Percentiles rank a stretch among this genome's conserved stretches.
Evolutionary conservation across 2,888 invertebrate genomes (phyloP).

Genomic region (Oxyteleia sp.): DNA sequence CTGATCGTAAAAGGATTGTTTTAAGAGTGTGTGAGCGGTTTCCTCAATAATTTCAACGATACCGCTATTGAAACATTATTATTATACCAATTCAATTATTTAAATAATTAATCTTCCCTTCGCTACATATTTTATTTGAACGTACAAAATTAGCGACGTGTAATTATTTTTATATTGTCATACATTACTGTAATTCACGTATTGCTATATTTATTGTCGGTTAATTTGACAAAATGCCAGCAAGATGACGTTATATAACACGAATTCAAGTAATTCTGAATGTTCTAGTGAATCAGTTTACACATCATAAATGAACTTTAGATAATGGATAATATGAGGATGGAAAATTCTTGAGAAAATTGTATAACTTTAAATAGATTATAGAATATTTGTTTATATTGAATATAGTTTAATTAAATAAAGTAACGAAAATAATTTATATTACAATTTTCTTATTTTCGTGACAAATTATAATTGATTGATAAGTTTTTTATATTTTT

Average conservation of each 20-base stretch:
- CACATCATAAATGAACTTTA: slow-evolving; percentile 51
- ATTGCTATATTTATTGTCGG: slow-evolving; percentile 64
- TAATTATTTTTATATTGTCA: slow-evolving; percentile 36
- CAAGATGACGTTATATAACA: slow-evolving; percentile 61
- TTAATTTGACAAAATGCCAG: slow-evolving; percentile 67
- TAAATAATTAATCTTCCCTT: too few species aligned
- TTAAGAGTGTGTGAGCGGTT: too few species aligned
- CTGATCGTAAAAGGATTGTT: too few species aligned
- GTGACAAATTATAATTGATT: too few species aligned
- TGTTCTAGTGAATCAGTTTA: slow-evolving; percentile 62
- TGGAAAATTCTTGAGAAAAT: slow-evolving; percentile 18
- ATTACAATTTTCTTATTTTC: too few species aligned
- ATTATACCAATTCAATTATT: too few species aligned
- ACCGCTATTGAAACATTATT: too few species aligned
- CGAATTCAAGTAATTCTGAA: slow-evolving; percentile 62
- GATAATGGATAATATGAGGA: slow-evolving; percentile 36
- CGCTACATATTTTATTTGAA: too few species aligned
- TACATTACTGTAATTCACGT: slow-evolving; percentile 45
- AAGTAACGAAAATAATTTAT: too few species aligned
- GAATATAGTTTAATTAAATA: too few species aligned
- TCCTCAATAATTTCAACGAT: too few species aligned
- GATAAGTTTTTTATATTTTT: too few species aligned
- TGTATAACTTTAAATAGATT: slow-evolving; percentile 2
- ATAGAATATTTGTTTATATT: neutral
- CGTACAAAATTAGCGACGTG: neutral